phyloP scores from a whole-genome alignment of 23 tunicate genomes.

The Styela plicata region DNA sequence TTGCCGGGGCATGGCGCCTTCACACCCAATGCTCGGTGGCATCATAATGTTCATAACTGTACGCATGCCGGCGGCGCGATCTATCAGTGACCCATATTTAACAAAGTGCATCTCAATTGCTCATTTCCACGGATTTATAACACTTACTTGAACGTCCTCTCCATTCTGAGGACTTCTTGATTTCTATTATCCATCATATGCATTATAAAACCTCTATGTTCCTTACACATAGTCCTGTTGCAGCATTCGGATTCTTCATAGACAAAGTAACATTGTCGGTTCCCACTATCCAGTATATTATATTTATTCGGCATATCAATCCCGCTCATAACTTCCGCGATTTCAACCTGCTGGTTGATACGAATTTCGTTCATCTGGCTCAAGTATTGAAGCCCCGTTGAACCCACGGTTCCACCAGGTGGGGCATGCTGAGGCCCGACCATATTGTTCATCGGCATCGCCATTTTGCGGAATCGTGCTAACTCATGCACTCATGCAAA shows the following conservation, averaged over 20 bases:
- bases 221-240: conserved; percentile 1
- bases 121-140: too few species aligned
- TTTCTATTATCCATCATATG: background rate
- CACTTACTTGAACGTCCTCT: conserved; percentile 5
- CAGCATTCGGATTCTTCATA: conserved; percentile 15
- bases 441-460: background rate
- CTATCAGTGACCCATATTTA: too few species aligned
- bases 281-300: background rate
- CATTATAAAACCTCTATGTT: conserved; percentile 11
- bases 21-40: too few species aligned
- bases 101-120: too few species aligned
- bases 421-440: background rate
- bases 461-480: too few species aligned
- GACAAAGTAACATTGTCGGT: background rate
- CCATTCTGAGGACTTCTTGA: conserved; percentile 7
- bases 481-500: too few species aligned
- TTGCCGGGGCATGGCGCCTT: too few species aligned
- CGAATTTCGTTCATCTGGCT: background rate
- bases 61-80: too few species aligned
- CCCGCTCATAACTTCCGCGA: conserved; percentile 13
- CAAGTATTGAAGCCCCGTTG: background rate
- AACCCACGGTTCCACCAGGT: background rate
- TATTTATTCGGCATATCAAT: conserved; percentile 4
- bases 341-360: background rate
- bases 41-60: too few species aligned